Conservation (phyloP, 2,888 invertebrate genomes). For the Troides helena region DNA sequence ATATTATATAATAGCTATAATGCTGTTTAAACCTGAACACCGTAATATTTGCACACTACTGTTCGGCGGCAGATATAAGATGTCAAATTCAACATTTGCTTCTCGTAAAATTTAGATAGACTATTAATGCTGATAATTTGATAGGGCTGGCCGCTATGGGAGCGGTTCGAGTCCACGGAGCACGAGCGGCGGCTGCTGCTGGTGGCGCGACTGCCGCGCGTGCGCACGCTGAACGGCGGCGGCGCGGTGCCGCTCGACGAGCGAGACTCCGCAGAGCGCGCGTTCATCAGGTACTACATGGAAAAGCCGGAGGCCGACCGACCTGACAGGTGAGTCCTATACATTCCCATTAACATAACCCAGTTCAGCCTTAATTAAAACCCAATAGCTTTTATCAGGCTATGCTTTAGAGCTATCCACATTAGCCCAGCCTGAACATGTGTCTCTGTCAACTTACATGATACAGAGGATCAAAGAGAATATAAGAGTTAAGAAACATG, state of each 20-base stretch:
- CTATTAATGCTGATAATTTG: constrained; percentile 27
- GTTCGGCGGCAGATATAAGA: too few relatives aligned
- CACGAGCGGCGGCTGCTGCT: constrained; percentile 93
- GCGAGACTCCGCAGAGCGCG: constrained; percentile 94
- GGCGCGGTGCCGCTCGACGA: constrained; percentile 91
- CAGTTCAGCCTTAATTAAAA: too few relatives aligned
- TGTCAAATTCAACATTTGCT: too few relatives aligned
- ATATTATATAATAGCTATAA: too few relatives aligned
- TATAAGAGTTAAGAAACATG: too few relatives aligned
- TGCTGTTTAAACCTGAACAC: too few relatives aligned
- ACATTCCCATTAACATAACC: not conserved
- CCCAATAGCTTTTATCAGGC: too few relatives aligned
- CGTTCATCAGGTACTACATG: constrained; percentile 95
- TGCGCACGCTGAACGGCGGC: constrained; percentile 93
- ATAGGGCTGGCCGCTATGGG: constrained; percentile 87
- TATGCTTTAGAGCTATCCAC: too few relatives aligned
- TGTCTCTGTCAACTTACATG: too few relatives aligned
- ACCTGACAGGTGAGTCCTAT: constrained; percentile 83
- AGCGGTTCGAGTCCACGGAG: constrained; percentile 90
- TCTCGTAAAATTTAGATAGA: not conserved
- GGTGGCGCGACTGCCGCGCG: constrained; percentile 92
- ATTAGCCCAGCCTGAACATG: too few relatives aligned
- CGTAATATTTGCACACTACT: too few relatives aligned
- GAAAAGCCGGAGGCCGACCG: constrained; percentile 91
- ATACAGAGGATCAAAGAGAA: too few relatives aligned